phyloP scores from a whole-genome alignment of 2,113 vertebrate species.

The Montifringilla adamsi region DNA sequence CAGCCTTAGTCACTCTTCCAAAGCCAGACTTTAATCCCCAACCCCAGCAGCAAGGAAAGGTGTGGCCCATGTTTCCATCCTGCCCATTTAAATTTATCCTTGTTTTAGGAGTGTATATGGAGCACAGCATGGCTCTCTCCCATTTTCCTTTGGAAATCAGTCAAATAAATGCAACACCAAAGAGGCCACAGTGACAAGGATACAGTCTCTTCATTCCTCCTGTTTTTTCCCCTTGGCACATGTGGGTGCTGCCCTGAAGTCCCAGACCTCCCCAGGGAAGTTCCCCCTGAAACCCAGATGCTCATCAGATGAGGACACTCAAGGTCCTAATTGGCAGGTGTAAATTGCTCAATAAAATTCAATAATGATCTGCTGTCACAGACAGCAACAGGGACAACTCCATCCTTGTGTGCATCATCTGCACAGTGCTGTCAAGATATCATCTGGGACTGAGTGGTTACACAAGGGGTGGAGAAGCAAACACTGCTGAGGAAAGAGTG shows the following conservation, averaged over 20 bases:
- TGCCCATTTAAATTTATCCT: not conserved
- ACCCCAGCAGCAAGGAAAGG: not conserved
- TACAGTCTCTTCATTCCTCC: not conserved
- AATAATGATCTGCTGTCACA: not conserved
- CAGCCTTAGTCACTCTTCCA: not conserved
- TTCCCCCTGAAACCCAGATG: not conserved
- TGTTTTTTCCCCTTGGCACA: not conserved
- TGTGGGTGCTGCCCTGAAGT: not conserved
- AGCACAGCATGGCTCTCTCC: not conserved
- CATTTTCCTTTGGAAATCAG: not conserved
- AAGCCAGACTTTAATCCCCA: not conserved
- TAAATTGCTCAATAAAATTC: not conserved
- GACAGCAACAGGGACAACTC: not conserved
- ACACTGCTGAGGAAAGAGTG: not conserved
- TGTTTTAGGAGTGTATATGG: not conserved
- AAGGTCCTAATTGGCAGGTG: not conserved
- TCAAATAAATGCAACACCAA: not conserved
- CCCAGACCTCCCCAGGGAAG: not conserved
- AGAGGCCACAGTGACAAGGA: not conserved
- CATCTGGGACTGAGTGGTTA: not conserved
- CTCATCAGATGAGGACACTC: not conserved
- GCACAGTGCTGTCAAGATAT: not conserved
- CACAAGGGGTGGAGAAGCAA: not conserved
- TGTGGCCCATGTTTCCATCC: not conserved
- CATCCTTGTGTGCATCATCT: not conserved